phyloP scores from a whole-genome alignment of 1,140 invertebrate species.

The Megathymus violae region DNA sequence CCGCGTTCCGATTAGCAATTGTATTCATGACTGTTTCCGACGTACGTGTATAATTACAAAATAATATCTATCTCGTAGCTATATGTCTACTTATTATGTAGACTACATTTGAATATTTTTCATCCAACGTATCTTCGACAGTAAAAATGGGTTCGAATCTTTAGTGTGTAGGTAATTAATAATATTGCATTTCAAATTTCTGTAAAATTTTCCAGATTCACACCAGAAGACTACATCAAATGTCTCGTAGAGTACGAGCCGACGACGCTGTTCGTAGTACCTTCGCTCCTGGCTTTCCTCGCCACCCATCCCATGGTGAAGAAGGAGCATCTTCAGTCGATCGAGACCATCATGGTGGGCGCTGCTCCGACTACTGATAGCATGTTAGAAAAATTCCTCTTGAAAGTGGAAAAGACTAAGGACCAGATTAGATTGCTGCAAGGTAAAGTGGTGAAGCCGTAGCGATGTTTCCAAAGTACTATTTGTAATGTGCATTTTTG shows the following conservation, averaged over 20 bases:
- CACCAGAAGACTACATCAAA: conserved; percentile 86
- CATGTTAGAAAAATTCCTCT: conserved; percentile 85
- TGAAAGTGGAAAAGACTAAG: conserved; percentile 83
- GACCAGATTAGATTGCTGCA: conserved; percentile 83
- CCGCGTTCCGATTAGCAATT: too few relatives aligned
- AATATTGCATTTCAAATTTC: too few relatives aligned
- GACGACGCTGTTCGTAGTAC: conserved; percentile 86
- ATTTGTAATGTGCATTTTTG: too few relatives aligned
- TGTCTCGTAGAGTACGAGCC: conserved; percentile 85
- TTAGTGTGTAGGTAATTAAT: too few relatives aligned
- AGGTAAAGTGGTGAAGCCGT: conserved; percentile 81
- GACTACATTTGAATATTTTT: too few relatives aligned
- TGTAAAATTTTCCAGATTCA: conserved; percentile 86
- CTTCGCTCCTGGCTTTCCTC: conserved; percentile 87
- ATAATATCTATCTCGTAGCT: too few relatives aligned
- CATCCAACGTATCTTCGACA: too few relatives aligned
- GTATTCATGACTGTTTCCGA: too few relatives aligned
- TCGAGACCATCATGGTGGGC: conserved; percentile 85
- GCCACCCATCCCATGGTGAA: conserved; percentile 86
- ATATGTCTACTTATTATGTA: too few relatives aligned
- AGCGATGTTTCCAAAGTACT: too few relatives aligned
- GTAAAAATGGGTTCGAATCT: too few relatives aligned
- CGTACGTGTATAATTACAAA: too few relatives aligned
- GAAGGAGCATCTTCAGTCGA: conserved; percentile 84
- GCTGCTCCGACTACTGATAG: conserved; percentile 87